These are phyloP conservation scores for Henricia sp. DNA, from an alignment of 53 echinoderm and acorn worm genomes.

Conservation along the genomic window DNA sequence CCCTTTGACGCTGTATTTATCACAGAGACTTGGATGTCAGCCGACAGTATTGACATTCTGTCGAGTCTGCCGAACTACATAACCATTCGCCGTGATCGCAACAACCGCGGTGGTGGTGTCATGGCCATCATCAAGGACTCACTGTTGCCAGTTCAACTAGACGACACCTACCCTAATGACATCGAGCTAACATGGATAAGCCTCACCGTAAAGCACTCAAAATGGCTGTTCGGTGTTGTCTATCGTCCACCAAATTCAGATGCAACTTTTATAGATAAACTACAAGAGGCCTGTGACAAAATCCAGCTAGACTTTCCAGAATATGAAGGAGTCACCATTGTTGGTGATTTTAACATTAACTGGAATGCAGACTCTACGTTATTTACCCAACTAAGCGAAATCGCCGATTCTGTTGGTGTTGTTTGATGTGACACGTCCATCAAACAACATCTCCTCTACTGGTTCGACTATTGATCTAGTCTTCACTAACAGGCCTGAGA, in stretches of 20 bases:
- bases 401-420: slow-evolving; percentile 1
- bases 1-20: slow-evolving; percentile 9
- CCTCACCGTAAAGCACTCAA: slow-evolving; percentile 4
- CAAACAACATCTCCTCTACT: not conserved
- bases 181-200: slow-evolving; percentile 4
- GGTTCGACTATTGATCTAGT: slow-evolving; percentile 6
- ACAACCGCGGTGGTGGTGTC: not conserved
- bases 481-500: not conserved
- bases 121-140: slow-evolving; percentile 14
- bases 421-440: not conserved
- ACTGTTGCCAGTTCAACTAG: not conserved
- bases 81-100: slow-evolving; percentile 6
- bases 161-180: not conserved
- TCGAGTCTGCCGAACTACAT: not conserved
- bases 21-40: slow-evolving; percentile 24
- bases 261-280: not conserved
- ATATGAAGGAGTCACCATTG: not conserved
- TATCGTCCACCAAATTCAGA: slow-evolving; percentile 12
- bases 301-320: not conserved
- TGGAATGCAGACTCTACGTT: not conserved
- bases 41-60: not conserved
- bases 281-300: not conserved
- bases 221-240: not conserved
- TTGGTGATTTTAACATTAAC: too few species aligned
- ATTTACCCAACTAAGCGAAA: not conserved